These are phyloP conservation scores for Lasioglossum villosulum DNA, from an alignment of 2,888 invertebrate genomes.

Conservation along the genomic window DNA sequence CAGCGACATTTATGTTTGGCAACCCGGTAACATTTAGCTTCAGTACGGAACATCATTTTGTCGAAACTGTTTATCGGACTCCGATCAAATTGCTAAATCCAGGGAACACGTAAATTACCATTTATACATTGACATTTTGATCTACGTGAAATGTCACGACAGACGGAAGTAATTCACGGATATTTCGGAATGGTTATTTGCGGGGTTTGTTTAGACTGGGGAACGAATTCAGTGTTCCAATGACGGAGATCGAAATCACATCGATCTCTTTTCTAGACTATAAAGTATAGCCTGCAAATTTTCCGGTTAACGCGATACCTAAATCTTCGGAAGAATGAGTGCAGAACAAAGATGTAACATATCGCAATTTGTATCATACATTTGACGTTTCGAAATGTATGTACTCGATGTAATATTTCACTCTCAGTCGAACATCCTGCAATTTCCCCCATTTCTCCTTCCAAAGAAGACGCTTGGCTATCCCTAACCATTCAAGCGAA, in stretches of 20 bases:
- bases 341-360: not conserved
- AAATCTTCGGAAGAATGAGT: not conserved
- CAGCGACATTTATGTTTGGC: constrained; percentile 4
- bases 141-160: constrained; percentile 62
- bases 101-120: constrained; percentile 40
- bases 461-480: no score
- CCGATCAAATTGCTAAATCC: constrained; percentile 49
- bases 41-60: constrained; percentile 18
- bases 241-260: constrained; percentile 37
- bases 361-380: not conserved
- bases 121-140: constrained; percentile 52
- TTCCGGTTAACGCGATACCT: not conserved
- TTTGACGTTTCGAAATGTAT: not conserved
- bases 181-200: constrained; percentile 46
- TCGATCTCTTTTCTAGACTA: not conserved
- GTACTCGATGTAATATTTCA: no score
- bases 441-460: no score
- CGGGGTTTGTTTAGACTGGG: constrained; percentile 35
- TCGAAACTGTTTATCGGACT: constrained; percentile 55
- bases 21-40: not conserved
- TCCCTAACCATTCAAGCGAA: no score
- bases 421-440: no score
- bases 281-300: not conserved
- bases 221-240: constrained; percentile 12
- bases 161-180: constrained; percentile 14